Percentiles rank a stretch among this genome's conserved stretches.
These are phyloP conservation scores for Sicus ferrugineus DNA, from an alignment of 2,888 invertebrate species.

Conservation along the genomic window DNA sequence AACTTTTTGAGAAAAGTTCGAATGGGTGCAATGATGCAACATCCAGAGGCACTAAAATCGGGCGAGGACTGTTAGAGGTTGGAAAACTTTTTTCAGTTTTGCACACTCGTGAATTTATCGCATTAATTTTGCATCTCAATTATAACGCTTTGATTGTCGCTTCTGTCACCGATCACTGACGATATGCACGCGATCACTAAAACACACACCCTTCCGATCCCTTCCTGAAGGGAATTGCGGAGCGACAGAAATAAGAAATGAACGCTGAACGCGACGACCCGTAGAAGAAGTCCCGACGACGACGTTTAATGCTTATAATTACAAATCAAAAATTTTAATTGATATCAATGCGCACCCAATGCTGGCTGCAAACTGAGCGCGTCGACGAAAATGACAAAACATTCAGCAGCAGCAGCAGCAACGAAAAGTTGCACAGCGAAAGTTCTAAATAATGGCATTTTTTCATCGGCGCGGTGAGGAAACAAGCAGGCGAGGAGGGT, in stretches of 20 bases:
- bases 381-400: conserved; percentile 30
- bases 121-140: background rate
- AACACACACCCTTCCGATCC: background rate
- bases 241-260: too few species aligned
- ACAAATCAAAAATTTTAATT: conserved; percentile 8
- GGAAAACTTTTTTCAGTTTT: background rate
- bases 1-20: conserved; percentile 29
- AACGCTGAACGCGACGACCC: background rate
- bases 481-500: background rate
- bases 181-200: background rate
- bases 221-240: background rate
- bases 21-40: conserved; percentile 21
- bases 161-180: background rate
- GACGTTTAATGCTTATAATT: background rate
- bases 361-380: conserved; percentile 28
- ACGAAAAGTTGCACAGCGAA: too few species aligned
- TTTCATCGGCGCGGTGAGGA: conserved; percentile 1
- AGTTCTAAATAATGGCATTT: conserved; percentile 4
- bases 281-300: background rate
- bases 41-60: background rate
- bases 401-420: conserved; percentile 15
- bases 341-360: conserved; percentile 22
- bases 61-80: background rate
- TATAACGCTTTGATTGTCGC: background rate
- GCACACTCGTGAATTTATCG: background rate